Evolutionary conservation across 2,888 invertebrate genomes (phyloP), one percentile per base, ranked within the genome.

Genomic region (Synanthedon tipuliformis): DNA sequence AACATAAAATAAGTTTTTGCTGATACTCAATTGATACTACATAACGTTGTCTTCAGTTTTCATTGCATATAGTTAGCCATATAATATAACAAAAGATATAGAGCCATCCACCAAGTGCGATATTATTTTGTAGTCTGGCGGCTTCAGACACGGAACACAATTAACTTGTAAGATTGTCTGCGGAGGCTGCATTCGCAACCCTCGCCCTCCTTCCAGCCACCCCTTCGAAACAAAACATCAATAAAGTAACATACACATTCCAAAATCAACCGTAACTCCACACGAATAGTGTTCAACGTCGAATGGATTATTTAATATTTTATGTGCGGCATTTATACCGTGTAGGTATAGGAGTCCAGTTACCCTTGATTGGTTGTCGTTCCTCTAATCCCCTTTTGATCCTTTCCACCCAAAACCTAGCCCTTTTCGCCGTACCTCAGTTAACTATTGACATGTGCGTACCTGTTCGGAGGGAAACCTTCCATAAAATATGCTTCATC

Each of bases 341-440:
- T 77, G 85, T 87, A 87, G 87, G 84, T 87, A 87, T 83, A 86
- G 71, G 81, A 81, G 88, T 88, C 88, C 88, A 86, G 88, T 88
- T 88, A 88, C 87, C 87, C 90, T 90, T 90, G 90, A 90, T 90
- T 90, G 90, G 90, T 90, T 90, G 90, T 89, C 89, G 90, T 89
- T 90, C 86, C 85, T 89, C 89, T 90, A 90, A 90, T 90, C 90
- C 90, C 88, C 84, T 88, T 90, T 89, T 90, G 89, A 90, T 90
- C 90, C 90, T 85, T 88, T 88, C 89, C 89, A 88, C 88, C 89
- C 82, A 77, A 81, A 82, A 85, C 81, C 79, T 82, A 80, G 89
- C 88, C 88, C 87, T 86, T 86, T 83, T 82, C 71, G 73, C 53
- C 73, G 78, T 73, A 69, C 71, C 74, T 77, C 73, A 74, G 77